Evolutionary conservation across 2,797 vertebrate genomes (phyloP).

Genomic region (Centropyge bicolor): DNA sequence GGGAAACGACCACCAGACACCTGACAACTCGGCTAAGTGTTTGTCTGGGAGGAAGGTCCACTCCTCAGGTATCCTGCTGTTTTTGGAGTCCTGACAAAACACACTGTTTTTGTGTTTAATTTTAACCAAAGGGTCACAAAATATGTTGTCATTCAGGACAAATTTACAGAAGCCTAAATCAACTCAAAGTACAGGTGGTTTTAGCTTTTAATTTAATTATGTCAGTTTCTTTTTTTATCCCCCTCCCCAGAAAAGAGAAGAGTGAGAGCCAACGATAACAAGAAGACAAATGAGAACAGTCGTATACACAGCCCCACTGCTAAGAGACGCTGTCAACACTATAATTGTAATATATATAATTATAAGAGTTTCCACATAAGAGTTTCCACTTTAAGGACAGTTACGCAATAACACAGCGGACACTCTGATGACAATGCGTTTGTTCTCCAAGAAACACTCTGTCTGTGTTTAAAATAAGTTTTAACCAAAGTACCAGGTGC

Average conservation of each 20-base stretch:
- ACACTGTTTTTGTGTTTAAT: not conserved
- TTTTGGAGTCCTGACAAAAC: conserved; percentile 19
- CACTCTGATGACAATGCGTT: not conserved
- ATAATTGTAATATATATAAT: too few relatives aligned
- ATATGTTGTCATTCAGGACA: not conserved
- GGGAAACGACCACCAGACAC: conserved; percentile 45
- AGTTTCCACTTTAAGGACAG: conserved; percentile 9
- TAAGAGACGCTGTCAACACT: conserved; percentile 17
- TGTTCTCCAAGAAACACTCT: not conserved
- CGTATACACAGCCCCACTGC: not conserved
- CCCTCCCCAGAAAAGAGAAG: not conserved
- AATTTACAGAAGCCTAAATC: not conserved
- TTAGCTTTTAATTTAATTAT: conserved; percentile 5
- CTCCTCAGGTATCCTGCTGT: conserved; percentile 23
- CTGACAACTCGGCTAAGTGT: conserved; percentile 42
- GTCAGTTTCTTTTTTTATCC: not conserved
- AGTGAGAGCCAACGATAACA: not conserved
- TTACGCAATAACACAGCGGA: conserved; percentile 1
- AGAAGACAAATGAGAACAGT: not conserved
- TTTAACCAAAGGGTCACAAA: not conserved
- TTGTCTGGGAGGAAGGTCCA: conserved; percentile 18
- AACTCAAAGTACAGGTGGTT: not conserved
- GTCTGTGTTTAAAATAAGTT: not conserved
- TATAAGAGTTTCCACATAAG: too few relatives aligned
- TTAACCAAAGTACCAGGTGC: not conserved